Evolutionary conservation across 2,113 vertebrate genomes (phyloP).

Genomic region (Helogale parvula): DNA sequence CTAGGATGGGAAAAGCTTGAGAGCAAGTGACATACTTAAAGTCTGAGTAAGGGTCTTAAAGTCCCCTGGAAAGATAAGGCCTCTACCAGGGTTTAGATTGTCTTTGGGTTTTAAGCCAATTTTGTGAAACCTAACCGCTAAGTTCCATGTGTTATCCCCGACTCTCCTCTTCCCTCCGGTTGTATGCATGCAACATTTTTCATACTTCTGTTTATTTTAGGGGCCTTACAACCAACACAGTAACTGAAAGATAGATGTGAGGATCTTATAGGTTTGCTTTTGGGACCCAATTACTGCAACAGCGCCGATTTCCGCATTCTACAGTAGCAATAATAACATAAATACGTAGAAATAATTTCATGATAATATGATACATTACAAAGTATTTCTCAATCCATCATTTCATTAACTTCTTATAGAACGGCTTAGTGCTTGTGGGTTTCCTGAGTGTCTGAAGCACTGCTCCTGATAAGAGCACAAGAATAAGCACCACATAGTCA

Average conservation of each 20-base stretch:
- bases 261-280: not conserved
- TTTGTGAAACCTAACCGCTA: not conserved
- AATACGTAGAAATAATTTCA: not conserved
- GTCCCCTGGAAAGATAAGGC: not conserved
- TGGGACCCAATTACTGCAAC: not conserved
- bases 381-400: not conserved
- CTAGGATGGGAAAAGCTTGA: not conserved
- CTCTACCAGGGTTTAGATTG: not conserved
- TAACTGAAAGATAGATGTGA: not conserved
- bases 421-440: not conserved
- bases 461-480: slow-evolving; percentile 19
- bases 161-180: fast-evolving
- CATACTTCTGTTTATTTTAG: not conserved
- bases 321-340: not conserved
- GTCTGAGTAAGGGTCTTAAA: not conserved
- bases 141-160: not conserved
- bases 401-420: slow-evolving; percentile 40
- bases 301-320: not conserved
- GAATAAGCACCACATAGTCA: slow-evolving; percentile 49
- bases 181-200: not conserved
- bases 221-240: not conserved
- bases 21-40: not conserved
- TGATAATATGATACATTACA: not conserved
- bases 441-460: not conserved
- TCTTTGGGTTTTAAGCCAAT: not conserved